Evolutionary conservation across 2,113 vertebrate species (phyloP).

Genomic region (Entosphenus tridentatus): DNA sequence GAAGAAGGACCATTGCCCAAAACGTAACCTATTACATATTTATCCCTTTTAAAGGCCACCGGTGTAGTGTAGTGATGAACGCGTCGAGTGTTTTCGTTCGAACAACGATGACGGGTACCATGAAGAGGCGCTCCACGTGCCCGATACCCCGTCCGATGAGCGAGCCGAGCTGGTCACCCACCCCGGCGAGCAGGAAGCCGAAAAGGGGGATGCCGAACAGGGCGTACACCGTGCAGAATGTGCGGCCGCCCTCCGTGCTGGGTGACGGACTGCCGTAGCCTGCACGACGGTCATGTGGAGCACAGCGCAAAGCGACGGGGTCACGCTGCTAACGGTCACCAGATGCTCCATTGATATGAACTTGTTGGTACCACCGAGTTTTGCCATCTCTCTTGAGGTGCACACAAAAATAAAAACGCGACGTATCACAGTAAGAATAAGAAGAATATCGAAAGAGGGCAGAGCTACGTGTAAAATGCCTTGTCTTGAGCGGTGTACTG

Average conservation of each 20-base stretch:
- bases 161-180: slow-evolving; percentile 86
- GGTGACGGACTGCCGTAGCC: slow-evolving; percentile 95
- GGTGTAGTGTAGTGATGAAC: no score
- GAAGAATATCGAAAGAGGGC: no score
- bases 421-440: no score
- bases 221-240: slow-evolving; percentile 95
- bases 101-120: slow-evolving; percentile 32
- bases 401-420: no score
- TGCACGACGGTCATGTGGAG: slow-evolving; percentile 19
- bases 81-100: no score
- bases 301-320: neutral
- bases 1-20: no score
- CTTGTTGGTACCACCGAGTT: no score
- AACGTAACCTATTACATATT: no score
- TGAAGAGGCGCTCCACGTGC: slow-evolving; percentile 84
- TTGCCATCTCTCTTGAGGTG: no score
- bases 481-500: no score
- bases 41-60: no score
- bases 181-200: slow-evolving; percentile 83
- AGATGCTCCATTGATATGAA: neutral
- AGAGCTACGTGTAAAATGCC: no score
- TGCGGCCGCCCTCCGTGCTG: slow-evolving; percentile 75
- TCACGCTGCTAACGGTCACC: neutral
- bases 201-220: slow-evolving; percentile 90
- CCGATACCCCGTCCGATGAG: slow-evolving; percentile 92